Percentiles rank a stretch among this genome's conserved stretches.
Evolutionary conservation across 2,888 invertebrate genomes (phyloP).

Genomic region (Lysandra bellargus): DNA sequence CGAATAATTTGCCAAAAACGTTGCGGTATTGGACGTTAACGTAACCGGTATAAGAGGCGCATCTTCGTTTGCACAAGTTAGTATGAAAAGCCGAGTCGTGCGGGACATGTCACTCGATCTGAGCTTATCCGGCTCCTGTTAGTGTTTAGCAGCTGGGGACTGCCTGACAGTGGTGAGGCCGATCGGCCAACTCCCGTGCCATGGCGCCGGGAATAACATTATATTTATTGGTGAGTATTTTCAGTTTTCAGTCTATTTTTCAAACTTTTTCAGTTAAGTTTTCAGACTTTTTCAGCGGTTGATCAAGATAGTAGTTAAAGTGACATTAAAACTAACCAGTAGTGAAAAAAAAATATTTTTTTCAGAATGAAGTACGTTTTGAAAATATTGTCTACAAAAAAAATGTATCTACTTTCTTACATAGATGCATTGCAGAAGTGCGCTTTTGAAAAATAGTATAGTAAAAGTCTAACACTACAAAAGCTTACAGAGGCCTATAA

Average conservation of each 20-base stretch:
- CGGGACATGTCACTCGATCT: constrained; percentile 67
- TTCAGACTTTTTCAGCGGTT: not conserved
- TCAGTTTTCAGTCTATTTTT: not conserved
- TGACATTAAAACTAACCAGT: not conserved
- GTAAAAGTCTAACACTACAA: too few relatives aligned
- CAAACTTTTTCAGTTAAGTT: not conserved
- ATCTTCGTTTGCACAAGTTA: constrained; percentile 80
- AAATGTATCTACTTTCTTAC: not conserved
- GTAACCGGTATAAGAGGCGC: constrained; percentile 79
- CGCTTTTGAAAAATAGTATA: too few relatives aligned
- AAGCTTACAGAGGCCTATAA: not conserved
- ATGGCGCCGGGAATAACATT: constrained; percentile 70
- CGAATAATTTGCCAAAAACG: constrained; percentile 72
- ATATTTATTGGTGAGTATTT: constrained; percentile 67
- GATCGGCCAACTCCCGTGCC: constrained; percentile 64
- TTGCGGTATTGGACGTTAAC: constrained; percentile 76
- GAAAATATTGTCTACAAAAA: not conserved
- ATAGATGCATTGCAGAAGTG: too few relatives aligned
- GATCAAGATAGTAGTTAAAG: not conserved
- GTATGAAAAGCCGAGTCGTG: constrained; percentile 71
- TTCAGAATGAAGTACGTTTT: not conserved
- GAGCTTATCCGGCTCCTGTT: constrained; percentile 56
- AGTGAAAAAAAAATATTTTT: not conserved
- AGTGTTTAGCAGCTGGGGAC: constrained; percentile 53
- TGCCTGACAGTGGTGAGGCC: constrained; percentile 52